A percentile compares a stretch with the other conserved stretches of the same genome.
phyloP scores from a whole-genome alignment of 2,113 vertebrate species.

The Hepsetus odoe region DNA sequence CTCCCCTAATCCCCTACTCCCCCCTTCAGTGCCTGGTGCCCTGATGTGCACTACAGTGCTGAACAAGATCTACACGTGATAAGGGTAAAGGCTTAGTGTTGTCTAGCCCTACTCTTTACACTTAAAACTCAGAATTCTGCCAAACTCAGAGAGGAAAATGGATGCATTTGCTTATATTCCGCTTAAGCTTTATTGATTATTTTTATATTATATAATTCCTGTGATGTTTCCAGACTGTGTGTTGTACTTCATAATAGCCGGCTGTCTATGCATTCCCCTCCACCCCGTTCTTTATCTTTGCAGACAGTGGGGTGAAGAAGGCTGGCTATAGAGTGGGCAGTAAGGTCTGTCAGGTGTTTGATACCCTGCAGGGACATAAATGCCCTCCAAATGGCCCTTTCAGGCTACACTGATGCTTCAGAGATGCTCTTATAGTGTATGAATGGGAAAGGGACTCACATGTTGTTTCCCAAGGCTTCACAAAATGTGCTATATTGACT shows the following conservation, averaged over 20 bases:
- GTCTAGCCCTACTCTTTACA: background rate
- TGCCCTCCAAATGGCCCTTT: background rate
- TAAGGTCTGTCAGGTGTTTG: background rate
- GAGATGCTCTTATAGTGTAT: background rate
- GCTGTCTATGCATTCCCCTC: constrained; percentile 3
- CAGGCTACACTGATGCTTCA: background rate
- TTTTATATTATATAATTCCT: background rate
- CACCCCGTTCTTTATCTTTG: constrained; percentile 30
- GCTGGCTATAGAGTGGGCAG: background rate
- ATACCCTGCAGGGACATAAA: background rate
- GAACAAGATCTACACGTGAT: constrained; percentile 40
- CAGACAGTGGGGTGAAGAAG: background rate
- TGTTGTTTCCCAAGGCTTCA: constrained; percentile 5
- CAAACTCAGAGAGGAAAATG: background rate
- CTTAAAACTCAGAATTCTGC: background rate
- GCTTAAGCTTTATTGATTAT: background rate
- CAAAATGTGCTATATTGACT: background rate
- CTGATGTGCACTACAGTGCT: constrained; percentile 30
- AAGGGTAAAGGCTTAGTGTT: constrained; percentile 14
- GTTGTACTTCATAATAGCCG: constrained; percentile 23
- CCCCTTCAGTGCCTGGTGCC: constrained; percentile 14
- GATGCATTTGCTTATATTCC: background rate
- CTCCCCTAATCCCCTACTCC: constrained; percentile 38
- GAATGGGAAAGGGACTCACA: background rate
- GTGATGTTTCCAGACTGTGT: background rate